Conservation (phyloP, 2,888 invertebrate genomes). For the Mylabris sibirica region DNA sequence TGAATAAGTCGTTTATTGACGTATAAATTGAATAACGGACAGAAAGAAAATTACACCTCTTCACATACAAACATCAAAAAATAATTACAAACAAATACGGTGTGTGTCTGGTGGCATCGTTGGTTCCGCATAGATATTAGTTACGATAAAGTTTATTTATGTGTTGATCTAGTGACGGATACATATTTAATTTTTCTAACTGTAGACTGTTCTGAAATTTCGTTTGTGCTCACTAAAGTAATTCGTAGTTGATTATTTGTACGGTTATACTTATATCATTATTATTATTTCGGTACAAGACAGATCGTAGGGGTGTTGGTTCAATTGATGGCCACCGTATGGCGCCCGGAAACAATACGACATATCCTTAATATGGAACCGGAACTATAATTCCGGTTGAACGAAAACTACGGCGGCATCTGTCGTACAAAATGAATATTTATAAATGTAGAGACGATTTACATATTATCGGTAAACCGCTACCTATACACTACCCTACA, state of each 20-base stretch:
- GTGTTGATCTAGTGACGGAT: slow-evolving; percentile 49
- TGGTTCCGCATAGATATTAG: slow-evolving; percentile 47
- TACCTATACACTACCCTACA: slow-evolving; percentile 1
- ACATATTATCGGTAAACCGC: slow-evolving; percentile 52
- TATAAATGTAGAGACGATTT: slow-evolving; percentile 53
- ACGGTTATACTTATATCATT: not conserved
- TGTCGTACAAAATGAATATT: slow-evolving; percentile 56
- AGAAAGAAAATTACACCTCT: not conserved
- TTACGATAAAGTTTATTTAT: slow-evolving; percentile 49
- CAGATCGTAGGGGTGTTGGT: slow-evolving; percentile 30
- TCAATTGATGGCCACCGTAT: slow-evolving; percentile 55
- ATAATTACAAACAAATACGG: slow-evolving; percentile 49
- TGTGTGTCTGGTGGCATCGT: slow-evolving; percentile 39
- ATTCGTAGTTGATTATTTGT: not conserved
- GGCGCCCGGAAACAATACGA: slow-evolving; percentile 54
- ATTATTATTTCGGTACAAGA: not conserved
- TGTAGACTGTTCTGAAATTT: not conserved
- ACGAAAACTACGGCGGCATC: slow-evolving; percentile 54
- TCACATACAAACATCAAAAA: not conserved
- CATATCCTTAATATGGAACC: slow-evolving; percentile 51
- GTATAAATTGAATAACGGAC: not conserved
- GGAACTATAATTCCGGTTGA: slow-evolving; percentile 61
- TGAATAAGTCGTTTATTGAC: not conserved
- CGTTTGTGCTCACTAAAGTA: not conserved
- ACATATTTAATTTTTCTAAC: slow-evolving; percentile 53